A percentile compares a stretch with the other conserved stretches of the same genome.
Conservation (phyloP, 30 jellyfish, hydroid and myxozoan species). For the Phacellophora camtschatica region DNA sequence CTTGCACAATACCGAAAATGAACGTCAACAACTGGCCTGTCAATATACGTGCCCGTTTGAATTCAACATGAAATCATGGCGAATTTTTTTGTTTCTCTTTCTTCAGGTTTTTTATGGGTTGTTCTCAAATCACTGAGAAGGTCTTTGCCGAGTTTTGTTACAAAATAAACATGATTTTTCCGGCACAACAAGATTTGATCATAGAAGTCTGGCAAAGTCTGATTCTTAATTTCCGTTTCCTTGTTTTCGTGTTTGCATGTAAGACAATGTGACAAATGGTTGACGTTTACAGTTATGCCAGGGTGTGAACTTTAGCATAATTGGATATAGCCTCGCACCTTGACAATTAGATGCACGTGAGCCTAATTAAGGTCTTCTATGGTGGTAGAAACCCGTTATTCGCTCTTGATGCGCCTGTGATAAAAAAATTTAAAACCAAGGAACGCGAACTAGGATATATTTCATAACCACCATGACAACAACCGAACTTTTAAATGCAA, state of each 20-base stretch:
- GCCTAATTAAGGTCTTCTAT: neutral
- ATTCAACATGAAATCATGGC: too few relatives aligned
- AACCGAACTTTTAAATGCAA: too few relatives aligned
- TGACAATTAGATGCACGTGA: neutral
- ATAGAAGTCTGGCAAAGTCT: slow-evolving; percentile 17
- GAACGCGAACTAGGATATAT: too few relatives aligned
- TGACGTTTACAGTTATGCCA: slow-evolving; percentile 14
- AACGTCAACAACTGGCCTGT: neutral
- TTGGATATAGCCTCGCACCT: slow-evolving; percentile 25
- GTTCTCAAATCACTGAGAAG: too few relatives aligned
- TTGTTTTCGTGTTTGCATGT: slow-evolving; percentile 6
- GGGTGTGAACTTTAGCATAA: slow-evolving; percentile 18
- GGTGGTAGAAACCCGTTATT: too few relatives aligned
- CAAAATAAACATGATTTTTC: neutral
- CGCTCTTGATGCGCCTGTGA: too few relatives aligned
- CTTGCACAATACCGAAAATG: slow-evolving; percentile 18
- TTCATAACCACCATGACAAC: too few relatives aligned
- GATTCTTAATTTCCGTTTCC: slow-evolving; percentile 17
- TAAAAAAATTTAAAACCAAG: too few relatives aligned
- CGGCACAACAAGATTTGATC: neutral
- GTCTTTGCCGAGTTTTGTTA: neutral
- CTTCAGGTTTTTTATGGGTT: too few relatives aligned
- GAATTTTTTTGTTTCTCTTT: too few relatives aligned
- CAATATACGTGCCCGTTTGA: neutral
- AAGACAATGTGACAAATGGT: slow-evolving; percentile 12